These are phyloP conservation scores for Pygmarrhopalites habei DNA, from an alignment of 1,140 invertebrate species.

Conservation along the genomic window DNA sequence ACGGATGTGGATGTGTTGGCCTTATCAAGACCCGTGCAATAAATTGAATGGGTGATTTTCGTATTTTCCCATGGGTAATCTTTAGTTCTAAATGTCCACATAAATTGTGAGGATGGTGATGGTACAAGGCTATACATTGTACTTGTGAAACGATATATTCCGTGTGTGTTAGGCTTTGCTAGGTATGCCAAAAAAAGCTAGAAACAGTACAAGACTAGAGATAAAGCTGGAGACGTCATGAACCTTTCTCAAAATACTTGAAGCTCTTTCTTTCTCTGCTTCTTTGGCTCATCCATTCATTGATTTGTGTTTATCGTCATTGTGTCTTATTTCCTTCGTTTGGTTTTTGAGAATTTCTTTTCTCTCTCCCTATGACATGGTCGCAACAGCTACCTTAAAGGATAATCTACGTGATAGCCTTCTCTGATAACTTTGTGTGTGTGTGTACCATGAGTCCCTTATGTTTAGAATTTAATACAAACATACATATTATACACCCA, in stretches of 20 bases:
- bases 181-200: no score
- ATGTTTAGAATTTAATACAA: not conserved
- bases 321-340: no score
- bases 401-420: not conserved
- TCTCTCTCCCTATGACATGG: no score
- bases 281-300: slow-evolving; percentile 9
- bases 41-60: slow-evolving; percentile 7
- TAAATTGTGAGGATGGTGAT: slow-evolving; percentile 6
- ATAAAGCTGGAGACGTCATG: not conserved
- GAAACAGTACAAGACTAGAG: no score
- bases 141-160: no score
- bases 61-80: slow-evolving; percentile 7
- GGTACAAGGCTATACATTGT: not conserved
- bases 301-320: slow-evolving; percentile 11
- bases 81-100: slow-evolving; percentile 15
- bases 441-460: not conserved
- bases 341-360: no score
- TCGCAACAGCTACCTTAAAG: not conserved
- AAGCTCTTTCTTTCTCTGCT: not conserved
- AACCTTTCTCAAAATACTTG: slow-evolving; percentile 3
- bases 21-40: slow-evolving; percentile 13
- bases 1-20: not conserved
- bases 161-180: no score
- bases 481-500: slow-evolving; percentile 1
- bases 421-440: not conserved